Conservation (phyloP, 2,797 vertebrate species). For the Picus viridis region DNA sequence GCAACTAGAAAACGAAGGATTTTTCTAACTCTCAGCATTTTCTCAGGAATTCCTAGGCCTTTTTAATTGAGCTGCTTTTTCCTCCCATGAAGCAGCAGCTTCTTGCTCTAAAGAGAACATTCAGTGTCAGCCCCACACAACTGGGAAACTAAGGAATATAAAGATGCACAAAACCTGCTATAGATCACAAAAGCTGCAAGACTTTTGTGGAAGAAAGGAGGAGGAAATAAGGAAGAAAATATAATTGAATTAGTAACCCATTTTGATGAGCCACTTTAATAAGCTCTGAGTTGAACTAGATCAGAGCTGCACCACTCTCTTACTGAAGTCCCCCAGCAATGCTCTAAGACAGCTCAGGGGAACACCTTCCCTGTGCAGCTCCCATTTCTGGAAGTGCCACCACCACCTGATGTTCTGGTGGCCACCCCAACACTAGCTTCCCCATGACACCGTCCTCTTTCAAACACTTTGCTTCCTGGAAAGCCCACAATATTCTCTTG, state of each 20-base stretch:
- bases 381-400: neutral
- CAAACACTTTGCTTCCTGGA: neutral
- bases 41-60: neutral
- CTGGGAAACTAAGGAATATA: neutral
- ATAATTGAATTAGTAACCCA: neutral
- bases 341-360: neutral
- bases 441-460: neutral
- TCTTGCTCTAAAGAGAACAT: neutral
- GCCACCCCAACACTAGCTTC: neutral
- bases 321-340: fast-evolving
- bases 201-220: no score
- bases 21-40: neutral
- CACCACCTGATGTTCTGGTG: neutral
- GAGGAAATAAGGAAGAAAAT: neutral
- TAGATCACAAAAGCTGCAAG: neutral
- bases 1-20: neutral
- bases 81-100: neutral
- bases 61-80: neutral
- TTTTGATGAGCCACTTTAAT: neutral
- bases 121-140: neutral
- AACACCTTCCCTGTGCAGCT: neutral
- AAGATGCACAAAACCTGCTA: neutral
- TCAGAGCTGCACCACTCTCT: neutral
- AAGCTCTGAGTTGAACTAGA: neutral
- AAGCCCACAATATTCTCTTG: neutral